A percentile compares a stretch with the other conserved stretches of the same genome.
Conservation (phyloP, 2,797 vertebrate genomes). For the Ambastaia sidthimunki region DNA sequence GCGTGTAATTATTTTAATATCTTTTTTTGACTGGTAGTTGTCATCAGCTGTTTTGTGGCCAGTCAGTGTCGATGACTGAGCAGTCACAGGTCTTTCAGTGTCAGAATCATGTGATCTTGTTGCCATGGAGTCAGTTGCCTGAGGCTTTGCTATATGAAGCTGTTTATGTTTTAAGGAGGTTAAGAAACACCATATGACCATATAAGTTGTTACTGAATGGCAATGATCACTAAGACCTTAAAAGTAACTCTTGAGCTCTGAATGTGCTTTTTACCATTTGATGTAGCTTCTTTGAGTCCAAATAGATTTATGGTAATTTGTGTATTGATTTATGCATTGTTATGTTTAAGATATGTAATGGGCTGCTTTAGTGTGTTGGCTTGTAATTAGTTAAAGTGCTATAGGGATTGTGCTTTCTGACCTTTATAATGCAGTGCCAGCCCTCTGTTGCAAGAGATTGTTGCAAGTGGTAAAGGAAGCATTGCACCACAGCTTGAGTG, state of each 20-base stretch:
- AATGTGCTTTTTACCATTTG: too few relatives aligned
- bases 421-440: not conserved
- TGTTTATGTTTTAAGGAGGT: constrained; percentile 21
- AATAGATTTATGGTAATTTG: too few relatives aligned
- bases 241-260: too few relatives aligned
- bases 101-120: constrained; percentile 16
- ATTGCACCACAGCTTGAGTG: constrained; percentile 65
- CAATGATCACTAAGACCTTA: not conserved
- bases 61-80: constrained; percentile 7
- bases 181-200: constrained; percentile 32
- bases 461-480: constrained; percentile 68
- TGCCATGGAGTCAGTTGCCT: constrained; percentile 40
- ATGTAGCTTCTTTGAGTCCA: too few relatives aligned
- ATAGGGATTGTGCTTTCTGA: too few relatives aligned
- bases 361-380: too few relatives aligned
- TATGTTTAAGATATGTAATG: too few relatives aligned
- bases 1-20: not conserved
- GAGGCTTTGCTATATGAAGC: not conserved
- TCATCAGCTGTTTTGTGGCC: constrained; percentile 45
- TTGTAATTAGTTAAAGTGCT: too few relatives aligned
- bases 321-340: too few relatives aligned
- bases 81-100: constrained; percentile 11
- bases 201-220: not conserved
- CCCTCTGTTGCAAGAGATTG: constrained; percentile 55
- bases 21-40: constrained; percentile 28